A percentile compares a stretch with the other conserved stretches of the same genome.
Evolutionary conservation across 1,140 invertebrate genomes (phyloP).

Genomic region (Galleria mellonella): DNA sequence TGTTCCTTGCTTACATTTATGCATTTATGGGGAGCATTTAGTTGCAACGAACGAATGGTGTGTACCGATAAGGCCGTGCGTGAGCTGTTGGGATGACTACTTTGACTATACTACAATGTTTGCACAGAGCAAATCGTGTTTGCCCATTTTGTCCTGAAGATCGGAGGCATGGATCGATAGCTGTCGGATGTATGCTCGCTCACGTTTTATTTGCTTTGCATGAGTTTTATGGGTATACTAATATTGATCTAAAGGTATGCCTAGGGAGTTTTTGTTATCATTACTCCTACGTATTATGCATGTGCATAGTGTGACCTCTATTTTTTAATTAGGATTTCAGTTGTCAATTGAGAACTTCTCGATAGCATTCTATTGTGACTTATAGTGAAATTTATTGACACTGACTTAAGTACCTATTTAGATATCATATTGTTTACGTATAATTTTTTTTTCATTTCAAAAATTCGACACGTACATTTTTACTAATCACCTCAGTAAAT

Average conservation of each 20-base stretch:
- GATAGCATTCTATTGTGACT: too few relatives aligned
- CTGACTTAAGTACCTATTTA: too few relatives aligned
- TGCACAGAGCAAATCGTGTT: conserved; percentile 62
- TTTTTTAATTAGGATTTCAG: too few relatives aligned
- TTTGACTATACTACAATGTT: conserved; percentile 51
- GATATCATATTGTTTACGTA: too few relatives aligned
- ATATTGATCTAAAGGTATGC: neutral
- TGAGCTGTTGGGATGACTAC: conserved; percentile 30
- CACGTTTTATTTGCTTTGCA: conserved; percentile 54
- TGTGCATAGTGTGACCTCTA: too few relatives aligned
- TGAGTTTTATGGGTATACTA: conserved; percentile 7
- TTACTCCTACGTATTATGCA: conserved; percentile 12
- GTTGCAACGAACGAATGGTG: conserved; percentile 17
- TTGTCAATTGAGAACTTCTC: too few relatives aligned
- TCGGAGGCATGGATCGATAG: conserved; percentile 39
- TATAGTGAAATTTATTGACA: too few relatives aligned
- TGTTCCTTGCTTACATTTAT: too few relatives aligned
- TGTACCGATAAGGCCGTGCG: conserved; percentile 33
- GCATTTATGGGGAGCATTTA: conserved; percentile 36
- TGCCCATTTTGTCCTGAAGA: conserved; percentile 45
- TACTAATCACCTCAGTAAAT: too few relatives aligned
- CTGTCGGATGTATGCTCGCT: conserved; percentile 33
- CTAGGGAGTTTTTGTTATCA: too few relatives aligned
- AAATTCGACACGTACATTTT: too few relatives aligned
- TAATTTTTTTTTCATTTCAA: too few relatives aligned